Conservation (phyloP, 2,888 invertebrate species). For the Zygogramma bicolorata region DNA sequence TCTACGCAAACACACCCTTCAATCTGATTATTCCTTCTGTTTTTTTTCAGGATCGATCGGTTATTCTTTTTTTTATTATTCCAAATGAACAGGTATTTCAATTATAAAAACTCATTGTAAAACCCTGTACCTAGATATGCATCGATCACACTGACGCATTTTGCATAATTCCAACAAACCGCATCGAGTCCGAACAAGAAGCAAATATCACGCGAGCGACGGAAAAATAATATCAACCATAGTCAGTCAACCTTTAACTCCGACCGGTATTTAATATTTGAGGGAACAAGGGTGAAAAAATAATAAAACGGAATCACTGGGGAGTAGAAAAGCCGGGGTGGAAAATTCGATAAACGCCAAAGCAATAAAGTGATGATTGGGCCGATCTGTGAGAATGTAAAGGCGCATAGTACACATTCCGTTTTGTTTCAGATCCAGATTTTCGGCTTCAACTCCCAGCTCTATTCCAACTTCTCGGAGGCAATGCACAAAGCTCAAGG, state of each 20-base stretch:
- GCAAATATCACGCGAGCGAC: background rate
- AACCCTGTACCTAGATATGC: too few species aligned
- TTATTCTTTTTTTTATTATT: background rate
- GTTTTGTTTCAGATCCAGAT: slow-evolving; percentile 89
- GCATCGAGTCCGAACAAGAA: background rate
- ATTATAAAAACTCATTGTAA: background rate
- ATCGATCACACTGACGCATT: too few species aligned
- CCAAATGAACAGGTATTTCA: background rate
- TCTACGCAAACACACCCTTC: too few species aligned
- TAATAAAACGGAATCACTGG: slow-evolving; percentile 35
- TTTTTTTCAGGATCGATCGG: too few species aligned
- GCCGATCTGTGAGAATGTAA: slow-evolving; percentile 57
- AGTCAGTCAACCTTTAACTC: slow-evolving; percentile 15
- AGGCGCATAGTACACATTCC: slow-evolving; percentile 40
- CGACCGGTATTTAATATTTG: slow-evolving; percentile 33
- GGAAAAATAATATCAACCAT: slow-evolving; percentile 10
- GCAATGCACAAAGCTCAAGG: slow-evolving; percentile 95
- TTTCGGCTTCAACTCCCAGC: slow-evolving; percentile 97
- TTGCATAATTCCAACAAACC: background rate
- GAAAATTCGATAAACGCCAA: slow-evolving; percentile 65
- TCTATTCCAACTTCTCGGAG: slow-evolving; percentile 96
- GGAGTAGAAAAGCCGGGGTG: slow-evolving; percentile 58
- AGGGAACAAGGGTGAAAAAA: slow-evolving; percentile 23
- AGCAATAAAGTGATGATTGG: slow-evolving; percentile 66
- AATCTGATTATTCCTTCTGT: too few species aligned